Conservation (phyloP, 1,140 invertebrate genomes). For the Trichonephila inaurata region DNA sequence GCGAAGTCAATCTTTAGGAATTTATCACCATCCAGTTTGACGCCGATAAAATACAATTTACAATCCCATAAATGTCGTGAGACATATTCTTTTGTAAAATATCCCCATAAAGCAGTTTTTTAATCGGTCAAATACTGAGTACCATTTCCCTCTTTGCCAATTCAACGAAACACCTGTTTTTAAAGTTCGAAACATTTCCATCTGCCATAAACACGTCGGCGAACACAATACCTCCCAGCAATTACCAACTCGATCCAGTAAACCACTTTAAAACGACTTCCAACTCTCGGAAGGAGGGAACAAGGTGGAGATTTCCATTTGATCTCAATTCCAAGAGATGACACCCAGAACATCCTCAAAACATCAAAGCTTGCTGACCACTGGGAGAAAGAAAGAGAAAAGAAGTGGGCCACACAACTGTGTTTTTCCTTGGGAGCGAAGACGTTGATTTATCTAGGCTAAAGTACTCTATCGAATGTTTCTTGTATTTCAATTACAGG, state of each 20-base stretch:
- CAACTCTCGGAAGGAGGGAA: neutral
- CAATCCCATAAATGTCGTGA: no score
- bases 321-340: neutral
- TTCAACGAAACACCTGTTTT: neutral
- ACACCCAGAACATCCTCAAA: neutral
- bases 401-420: neutral
- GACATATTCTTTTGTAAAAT: no score
- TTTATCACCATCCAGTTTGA: no score
- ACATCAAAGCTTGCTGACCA: constrained; percentile 1
- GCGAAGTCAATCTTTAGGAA: no score
- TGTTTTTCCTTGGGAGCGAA: neutral
- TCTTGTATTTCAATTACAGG: neutral
- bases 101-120: no score
- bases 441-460: neutral
- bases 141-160: neutral
- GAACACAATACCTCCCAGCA: no score
- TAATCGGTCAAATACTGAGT: no score
- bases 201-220: neutral
- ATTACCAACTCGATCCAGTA: neutral
- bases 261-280: neutral
- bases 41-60: no score
- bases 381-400: neutral
- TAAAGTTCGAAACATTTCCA: neutral
- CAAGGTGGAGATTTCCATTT: neutral
- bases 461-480: neutral